Base-by-base conservation (phyloP, 2,113 vertebrate genomes). In the Acinonyx jubatus region DNA sequence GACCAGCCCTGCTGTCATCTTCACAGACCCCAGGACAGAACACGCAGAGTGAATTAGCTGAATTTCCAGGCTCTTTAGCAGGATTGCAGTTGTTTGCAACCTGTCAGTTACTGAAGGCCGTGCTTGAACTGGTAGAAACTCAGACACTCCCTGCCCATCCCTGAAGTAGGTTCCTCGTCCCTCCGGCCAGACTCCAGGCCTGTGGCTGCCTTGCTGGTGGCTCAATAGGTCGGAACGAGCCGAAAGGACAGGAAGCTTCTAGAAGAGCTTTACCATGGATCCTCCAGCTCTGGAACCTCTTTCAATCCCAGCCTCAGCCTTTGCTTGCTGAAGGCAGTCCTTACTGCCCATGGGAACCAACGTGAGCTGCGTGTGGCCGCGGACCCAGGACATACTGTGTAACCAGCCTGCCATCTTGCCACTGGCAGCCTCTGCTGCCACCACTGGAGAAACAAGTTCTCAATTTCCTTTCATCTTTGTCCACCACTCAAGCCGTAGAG, bases 321-420 rank as follows among this genome's bases (percentile, higher is more conserved):
- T 36, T 21, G 88, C 61, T 50, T 69, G 57, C 71, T 18, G 31
- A 48, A 14, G 63, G 36, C 94, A 0, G 8, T 29, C n/a, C 55
- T 33, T 27, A 23, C 5, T 31, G 4, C 50, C 0, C 55, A 7
- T 9, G 1, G n/a, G 79, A 71, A 7, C 45, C 29, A 0, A 31
- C 18, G 2, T 0, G 7, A 57, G 13, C 23, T 0, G 9, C 5
- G 3, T 14, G 63, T 33, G 48, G 50, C 89, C 0, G 0, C 23
- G 11, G n/a, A 38, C 38, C 36, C 18, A 0, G 3, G 38, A 29
- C 33, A 6, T 15, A 0, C 4, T 0, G 4, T 6, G 19, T 55
- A 25, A n/a, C 50, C n/a, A 5, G 13, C 79, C 36, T 38, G 0
- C 21, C 25, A 8, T 36, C 23, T 55, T 9, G 4, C 71, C 29